Evolutionary conservation across 2,797 vertebrate species (phyloP).

Genomic region (Notolepis coatsorum): DNA sequence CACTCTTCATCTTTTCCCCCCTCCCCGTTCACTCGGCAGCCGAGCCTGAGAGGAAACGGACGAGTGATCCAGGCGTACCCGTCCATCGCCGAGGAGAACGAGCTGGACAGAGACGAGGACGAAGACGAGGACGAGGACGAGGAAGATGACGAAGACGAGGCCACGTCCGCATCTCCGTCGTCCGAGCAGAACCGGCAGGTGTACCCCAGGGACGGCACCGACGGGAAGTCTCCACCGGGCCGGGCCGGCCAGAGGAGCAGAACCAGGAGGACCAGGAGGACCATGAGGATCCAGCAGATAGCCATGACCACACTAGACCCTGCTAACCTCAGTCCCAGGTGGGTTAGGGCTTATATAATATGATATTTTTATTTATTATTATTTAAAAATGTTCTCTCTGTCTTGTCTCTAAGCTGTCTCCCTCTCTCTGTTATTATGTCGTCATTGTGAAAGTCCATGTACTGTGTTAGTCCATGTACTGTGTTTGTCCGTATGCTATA

Average conservation of each 20-base stretch:
- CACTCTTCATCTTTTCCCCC: background rate
- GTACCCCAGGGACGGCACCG: constrained; percentile 46
- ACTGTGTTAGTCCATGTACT: too few species aligned
- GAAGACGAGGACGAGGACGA: constrained; percentile 53
- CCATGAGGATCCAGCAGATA: constrained; percentile 82
- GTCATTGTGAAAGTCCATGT: too few species aligned
- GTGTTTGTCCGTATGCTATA: too few species aligned
- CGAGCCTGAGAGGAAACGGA: constrained; percentile 73
- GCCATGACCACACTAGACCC: constrained; percentile 80
- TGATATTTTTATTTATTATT: constrained; percentile 11
- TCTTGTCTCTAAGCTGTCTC: constrained; percentile 1
- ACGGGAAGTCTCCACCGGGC: constrained; percentile 49
- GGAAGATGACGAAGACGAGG: constrained; percentile 53
- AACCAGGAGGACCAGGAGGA: constrained; percentile 55
- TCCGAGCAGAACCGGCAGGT: constrained; percentile 35
- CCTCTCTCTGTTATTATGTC: too few species aligned
- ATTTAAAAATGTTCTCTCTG: constrained; percentile 7
- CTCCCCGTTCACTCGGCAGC: constrained; percentile 45
- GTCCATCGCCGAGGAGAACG: constrained; percentile 55
- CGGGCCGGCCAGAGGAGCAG: constrained; percentile 33
- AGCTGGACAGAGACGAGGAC: constrained; percentile 46
- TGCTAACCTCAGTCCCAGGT: constrained; percentile 93
- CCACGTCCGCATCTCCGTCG: constrained; percentile 35
- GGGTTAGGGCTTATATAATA: constrained; percentile 3
- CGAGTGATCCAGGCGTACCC: constrained; percentile 70